Base-by-base conservation (phyloP, 2,113 vertebrate species). In the Madoqua kirkii region DNA sequence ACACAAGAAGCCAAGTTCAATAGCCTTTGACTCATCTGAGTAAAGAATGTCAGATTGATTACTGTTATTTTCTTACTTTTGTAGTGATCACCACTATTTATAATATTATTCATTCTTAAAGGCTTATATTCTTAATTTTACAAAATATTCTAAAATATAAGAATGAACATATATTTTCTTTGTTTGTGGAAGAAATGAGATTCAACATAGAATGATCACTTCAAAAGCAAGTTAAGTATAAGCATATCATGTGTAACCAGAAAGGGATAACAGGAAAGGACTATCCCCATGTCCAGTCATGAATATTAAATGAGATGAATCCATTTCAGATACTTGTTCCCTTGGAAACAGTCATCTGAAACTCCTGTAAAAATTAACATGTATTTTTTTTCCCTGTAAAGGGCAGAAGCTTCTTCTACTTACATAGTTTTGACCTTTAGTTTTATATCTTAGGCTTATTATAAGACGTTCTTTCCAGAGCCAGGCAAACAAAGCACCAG, bases 271-370 rank as follows among this genome's bases (percentile, higher is more conserved):
- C 23, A 91, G 76, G 95, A 86, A 71, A 87, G 79, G 31, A 87
- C 6, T 83, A 62, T 57, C 93, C 57, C 74, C 83, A 83, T 8
- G 55, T 57, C 82, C 54, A 2, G 25, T 64, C 78, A 74, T 97
- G 84, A 95, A 96, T 98, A 97, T 97, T 60, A 98, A 97, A n/a
- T 95, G 31, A 54, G 55, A 89, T 95, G 95, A 97, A 19, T 95
- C 55, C 76, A 95, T 86, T 83, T 88, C 83, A 97, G 93, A 96
- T 45, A 97, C 81, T 92, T 95, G 98, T 98, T 98, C 96, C 98
- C 98, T 97, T 98, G 98, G 99, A 98, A 98, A 99, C 96, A 97
- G 97, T 94, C 96, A 84, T 89, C 71, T 87, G 97, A 98, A 97
- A 97, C 89, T 85, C 23, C 19, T 45, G 48, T 79, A 96, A 95